Base-by-base conservation (phyloP, 2,888 invertebrate species). In the Tetramorium bicarinatum region DNA sequence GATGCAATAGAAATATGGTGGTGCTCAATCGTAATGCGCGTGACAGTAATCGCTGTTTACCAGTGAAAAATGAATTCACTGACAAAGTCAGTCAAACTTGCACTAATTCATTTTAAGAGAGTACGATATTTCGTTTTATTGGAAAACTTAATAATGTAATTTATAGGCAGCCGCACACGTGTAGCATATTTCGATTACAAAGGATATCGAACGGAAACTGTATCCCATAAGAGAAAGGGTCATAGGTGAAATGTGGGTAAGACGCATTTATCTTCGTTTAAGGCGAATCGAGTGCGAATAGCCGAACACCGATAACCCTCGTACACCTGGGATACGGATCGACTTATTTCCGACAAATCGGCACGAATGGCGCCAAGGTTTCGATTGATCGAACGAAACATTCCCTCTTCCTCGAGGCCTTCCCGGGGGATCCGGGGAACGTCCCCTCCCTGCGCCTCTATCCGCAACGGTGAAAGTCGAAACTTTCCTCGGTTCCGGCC, bases 181-280 rank as follows among this genome's bases (percentile, higher is more conserved):
- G 18, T 34, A 61, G 29, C 15, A 38, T 11, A 34, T 56, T 44
- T 56, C 34, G 69, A 21, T 47, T 69, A 47, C 34, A n/a, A 69
- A 47, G 38, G 59, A 49, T 18, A 54, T 59, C 38, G 79, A 59
- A 47, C 25, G 47, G 9, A 49, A 34, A 71, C 34, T 61, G 15
- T 38, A 15, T 49, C 44, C 44, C 13, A n/a, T 44, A 47, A 59
- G 71, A 49, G 66, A 59, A 61, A 49, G 71, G 79, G 25, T 84
- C 85, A 88, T 79, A 90, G 80, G 85, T 82, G 85, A 85, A 83
- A 85, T 74, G 84, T 85, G 82, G 69, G 62, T 80, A 89, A 88
- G 90, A 90, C 84, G 85, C 89, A 91, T 92, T 90, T 89, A 91
- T 92, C 92, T 92, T 92, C 90, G 92, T 92, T 91, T 82, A 85